Percentiles rank a stretch among this genome's conserved stretches.
Evolutionary conservation across 2,888 invertebrate species (phyloP).

Genomic region (Autographa gamma): DNA sequence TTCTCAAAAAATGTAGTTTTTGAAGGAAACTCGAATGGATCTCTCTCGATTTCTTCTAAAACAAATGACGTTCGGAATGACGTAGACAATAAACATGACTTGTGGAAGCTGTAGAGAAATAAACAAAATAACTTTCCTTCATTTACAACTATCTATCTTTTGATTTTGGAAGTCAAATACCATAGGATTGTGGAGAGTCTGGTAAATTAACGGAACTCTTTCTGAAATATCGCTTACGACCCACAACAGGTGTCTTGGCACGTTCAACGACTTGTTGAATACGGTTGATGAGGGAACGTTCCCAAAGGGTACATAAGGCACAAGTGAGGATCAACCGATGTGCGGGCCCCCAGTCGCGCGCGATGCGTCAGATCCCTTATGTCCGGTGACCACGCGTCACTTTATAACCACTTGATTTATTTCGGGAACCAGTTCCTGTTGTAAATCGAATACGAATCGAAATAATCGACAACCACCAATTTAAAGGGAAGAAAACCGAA

Average conservation of each 20-base stretch:
- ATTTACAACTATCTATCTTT: not conserved
- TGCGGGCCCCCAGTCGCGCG: conserved; percentile 52
- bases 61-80: conserved; percentile 2
- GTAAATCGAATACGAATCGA: conserved; percentile 44
- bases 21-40: not conserved
- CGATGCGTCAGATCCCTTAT: conserved; percentile 54
- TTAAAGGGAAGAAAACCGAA: conserved; percentile 58
- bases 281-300: conserved; percentile 22
- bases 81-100: not conserved
- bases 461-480: conserved; percentile 48
- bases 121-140: not conserved
- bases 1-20: not conserved
- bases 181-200: not conserved
- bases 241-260: conserved; percentile 44
- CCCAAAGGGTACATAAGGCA: conserved; percentile 10
- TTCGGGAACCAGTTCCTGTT: conserved; percentile 65
- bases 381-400: conserved; percentile 59
- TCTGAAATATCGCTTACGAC: not conserved
- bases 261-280: conserved; percentile 47
- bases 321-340: conserved; percentile 21
- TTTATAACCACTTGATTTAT: conserved; percentile 64
- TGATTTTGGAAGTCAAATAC: not conserved
- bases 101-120: not conserved
- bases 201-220: not conserved
- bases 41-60: too few species aligned